Base-by-base conservation (phyloP, 2,113 vertebrate genomes). In the Neotoma lepida region DNA sequence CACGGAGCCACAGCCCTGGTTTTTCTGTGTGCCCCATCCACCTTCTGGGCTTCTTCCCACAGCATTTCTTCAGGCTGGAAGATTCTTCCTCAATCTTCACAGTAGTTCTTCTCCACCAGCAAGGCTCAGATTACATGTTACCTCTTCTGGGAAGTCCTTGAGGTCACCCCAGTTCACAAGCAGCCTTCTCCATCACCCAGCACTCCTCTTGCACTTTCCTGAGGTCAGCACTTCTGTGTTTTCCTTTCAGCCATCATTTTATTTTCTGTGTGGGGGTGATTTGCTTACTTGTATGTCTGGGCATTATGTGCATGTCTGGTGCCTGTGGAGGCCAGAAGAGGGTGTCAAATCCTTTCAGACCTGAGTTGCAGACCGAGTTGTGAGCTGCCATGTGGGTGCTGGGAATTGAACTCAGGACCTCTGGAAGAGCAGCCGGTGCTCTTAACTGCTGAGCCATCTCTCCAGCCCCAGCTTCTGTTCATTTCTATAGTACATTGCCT, bases 131-230 rank as follows among this genome's bases (percentile, higher is more conserved):
- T 51, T 39, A 1, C 13, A 0, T 6, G n/a, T 15, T 14, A 41
- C 66, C 71, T 89, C 91, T 73, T 76, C 73, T n/a, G 33, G 77
- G 84, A 94, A 92, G 82, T 54, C 74, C 74, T 88, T 12, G 17
- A 9, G 33, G 17, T 68, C 4, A 41, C 26, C n/a, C 8, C n/a
- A 56, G 26, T 76, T 18, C 33, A 39, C 0, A 49, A 0, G 2
- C 15, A 81, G 46, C 3, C 44, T 80, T 91, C 77, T 81, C 18
- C 1, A 54, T 35, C 33, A 28, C 41, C 30, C 9, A 0, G 0
- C 33, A 33, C 8, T 10, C 20, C 58, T 46, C 80, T 44, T n/a
- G 44, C 18, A 30, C 30, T 15, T 54, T 41, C 84, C 44, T 4
- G 24, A 71, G 39, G 24, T 41, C 9, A 51, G n/a, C 18, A 9